Base-by-base conservation (phyloP, 1,140 invertebrate genomes). In the Hyles euphorbiae region DNA sequence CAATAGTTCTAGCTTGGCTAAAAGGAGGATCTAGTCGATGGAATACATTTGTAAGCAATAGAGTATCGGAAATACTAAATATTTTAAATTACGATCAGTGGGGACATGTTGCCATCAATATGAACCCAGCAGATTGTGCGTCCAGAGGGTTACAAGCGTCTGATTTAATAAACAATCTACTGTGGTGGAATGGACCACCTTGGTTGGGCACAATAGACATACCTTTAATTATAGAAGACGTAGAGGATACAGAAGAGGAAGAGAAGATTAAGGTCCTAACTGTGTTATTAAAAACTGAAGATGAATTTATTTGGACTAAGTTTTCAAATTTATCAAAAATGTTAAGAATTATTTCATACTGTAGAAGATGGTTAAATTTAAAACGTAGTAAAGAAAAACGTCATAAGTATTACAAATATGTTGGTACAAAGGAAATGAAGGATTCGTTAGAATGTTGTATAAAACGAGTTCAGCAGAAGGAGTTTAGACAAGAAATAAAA, bases 21-120 rank as follows among this genome's bases (percentile, higher is more conserved):
- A 63, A 60, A 10, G 69, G 64, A 10, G 55, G 54, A 3, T 71
- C 82, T 2, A 60, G 60, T 63, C 54, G 58, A 44, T 76, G 78
- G 58, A 74, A 67, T 34, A 78, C 77, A 0, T 89, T 88, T 58
- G 78, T 81, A 3, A 76, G 73, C 3, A 90, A 90, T 70, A 56
- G 85, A 36, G 78, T 88, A 1, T 53, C 74, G 3, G 57, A 72
- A 54, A 87, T 89, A 49, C 68, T 76, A 58, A 60, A 63, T 47
- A 67, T 70, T 10, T 57, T 72, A 10, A 51, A 60, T 22, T 36
- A 52, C 7, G 45, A 58, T 2, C 52, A 82, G 10, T 91, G 89
- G 90, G 36, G 60, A 32, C 69, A 68, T 34, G 70, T 69, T 9
- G 3, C 59, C 33, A 56, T 45, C 3, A 33, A 34, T 8, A 6